A percentile compares a stretch with the other conserved stretches of the same genome.
These are phyloP conservation scores for Thoracochromis brauschi DNA, from an alignment of 2,113 vertebrate species.

Conservation along the genomic window DNA sequence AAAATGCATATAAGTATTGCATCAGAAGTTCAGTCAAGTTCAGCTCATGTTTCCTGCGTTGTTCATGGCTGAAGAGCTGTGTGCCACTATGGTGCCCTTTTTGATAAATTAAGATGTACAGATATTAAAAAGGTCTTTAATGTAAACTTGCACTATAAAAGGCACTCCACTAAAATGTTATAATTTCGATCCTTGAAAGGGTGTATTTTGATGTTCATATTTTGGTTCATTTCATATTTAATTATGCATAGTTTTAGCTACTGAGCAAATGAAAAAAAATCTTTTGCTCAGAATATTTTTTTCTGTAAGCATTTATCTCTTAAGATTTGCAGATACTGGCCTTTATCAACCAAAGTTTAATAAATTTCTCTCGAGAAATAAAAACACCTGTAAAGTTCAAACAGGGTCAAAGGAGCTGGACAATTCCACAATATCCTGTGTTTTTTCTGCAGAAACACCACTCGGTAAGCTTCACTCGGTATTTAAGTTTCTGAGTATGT, in stretches of 20 bases:
- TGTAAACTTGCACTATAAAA: background rate
- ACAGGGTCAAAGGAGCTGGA: background rate
- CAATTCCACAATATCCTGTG: background rate
- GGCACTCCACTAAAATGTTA: background rate
- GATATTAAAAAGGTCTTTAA: background rate
- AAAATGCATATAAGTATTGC: background rate
- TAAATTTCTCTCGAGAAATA: conserved; percentile 5
- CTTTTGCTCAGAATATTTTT: background rate
- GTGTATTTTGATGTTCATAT: background rate
- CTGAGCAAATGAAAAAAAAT: background rate
- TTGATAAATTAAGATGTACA: background rate
- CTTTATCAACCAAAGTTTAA: conserved; percentile 2
- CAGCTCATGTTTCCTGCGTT: background rate
- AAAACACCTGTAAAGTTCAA: conserved; percentile 3
- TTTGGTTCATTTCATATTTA: background rate
- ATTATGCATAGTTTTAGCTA: background rate
- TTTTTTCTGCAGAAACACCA: conserved; percentile 19
- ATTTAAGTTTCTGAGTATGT: no score
- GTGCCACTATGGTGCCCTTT: background rate
- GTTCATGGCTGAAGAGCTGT: background rate
- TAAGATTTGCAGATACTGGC: background rate
- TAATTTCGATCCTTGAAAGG: background rate
- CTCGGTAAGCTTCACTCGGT: no score
- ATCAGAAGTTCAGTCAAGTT: background rate
- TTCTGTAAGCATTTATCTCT: background rate